Conservation (phyloP, 2,888 invertebrate genomes). For the Nephrotoma guestfalica region DNA sequence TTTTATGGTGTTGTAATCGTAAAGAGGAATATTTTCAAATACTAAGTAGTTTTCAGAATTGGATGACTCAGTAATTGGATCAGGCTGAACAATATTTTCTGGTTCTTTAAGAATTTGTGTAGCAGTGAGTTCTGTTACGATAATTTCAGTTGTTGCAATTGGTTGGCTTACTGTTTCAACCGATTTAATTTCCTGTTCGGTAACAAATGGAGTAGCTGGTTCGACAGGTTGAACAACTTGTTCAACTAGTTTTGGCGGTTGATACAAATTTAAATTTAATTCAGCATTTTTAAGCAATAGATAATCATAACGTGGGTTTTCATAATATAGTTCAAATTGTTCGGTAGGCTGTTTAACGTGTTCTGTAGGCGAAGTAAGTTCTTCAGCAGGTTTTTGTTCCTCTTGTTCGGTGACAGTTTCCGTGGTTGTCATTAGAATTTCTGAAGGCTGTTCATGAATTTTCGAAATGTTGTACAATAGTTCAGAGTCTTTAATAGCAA, state of each 20-base stretch:
- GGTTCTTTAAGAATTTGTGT: not conserved
- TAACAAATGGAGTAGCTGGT: not conserved
- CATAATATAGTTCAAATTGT: not conserved
- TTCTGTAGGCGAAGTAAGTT: not conserved
- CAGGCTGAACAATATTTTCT: not conserved
- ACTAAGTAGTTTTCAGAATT: not conserved
- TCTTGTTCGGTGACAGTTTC: not conserved
- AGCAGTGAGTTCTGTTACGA: not conserved
- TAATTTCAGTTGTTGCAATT: not conserved
- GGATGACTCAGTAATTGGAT: not conserved
- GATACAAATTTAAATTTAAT: not conserved
- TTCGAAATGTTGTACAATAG: not conserved
- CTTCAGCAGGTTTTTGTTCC: not conserved
- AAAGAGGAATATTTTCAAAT: not conserved
- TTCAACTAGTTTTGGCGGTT: not conserved
- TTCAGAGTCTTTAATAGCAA: not conserved
- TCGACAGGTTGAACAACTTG: not conserved
- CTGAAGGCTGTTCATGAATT: not conserved
- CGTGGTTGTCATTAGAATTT: not conserved
- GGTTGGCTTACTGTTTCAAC: not conserved
- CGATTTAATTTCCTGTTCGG: not conserved
- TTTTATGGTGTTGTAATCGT: not conserved
- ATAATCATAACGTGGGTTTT: not conserved
- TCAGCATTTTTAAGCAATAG: not conserved
- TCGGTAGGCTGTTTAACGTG: not conserved